phyloP scores from a whole-genome alignment of 2,797 vertebrate species.

The Pseudotriccus pelzelni region DNA sequence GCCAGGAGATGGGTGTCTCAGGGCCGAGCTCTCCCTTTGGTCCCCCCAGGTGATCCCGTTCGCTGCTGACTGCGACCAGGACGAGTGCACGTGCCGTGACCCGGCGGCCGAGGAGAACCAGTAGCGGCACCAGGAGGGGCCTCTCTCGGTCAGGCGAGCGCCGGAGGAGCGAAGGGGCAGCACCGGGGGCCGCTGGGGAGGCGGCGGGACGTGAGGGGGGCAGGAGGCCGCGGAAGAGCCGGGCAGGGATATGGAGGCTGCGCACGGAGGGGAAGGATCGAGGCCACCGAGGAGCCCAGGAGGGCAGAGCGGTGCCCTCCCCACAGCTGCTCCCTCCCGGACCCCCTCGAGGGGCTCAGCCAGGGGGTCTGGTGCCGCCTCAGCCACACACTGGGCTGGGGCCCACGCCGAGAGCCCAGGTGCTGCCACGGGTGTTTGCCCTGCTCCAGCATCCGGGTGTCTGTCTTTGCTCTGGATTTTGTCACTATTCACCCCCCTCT shows the following conservation, averaged over 20 bases:
- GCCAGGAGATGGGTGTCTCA: too few relatives aligned
- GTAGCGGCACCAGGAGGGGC: conserved; percentile 31
- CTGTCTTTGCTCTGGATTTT: conserved; percentile 31
- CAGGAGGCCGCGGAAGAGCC: not conserved
- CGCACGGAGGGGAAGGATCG: accelerated
- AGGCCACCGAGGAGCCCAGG: not conserved
- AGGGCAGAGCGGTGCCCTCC: not conserved
- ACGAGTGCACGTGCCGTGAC: conserved; percentile 95
- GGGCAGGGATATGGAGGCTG: not conserved
- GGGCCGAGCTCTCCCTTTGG: not conserved
- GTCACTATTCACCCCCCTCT: conserved; percentile 45
- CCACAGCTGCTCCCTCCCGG: not conserved
- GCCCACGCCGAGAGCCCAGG: not conserved
- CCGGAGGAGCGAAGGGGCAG: not conserved
- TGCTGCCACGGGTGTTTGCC: not conserved
- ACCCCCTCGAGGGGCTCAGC: not conserved
- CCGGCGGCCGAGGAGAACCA: conserved; percentile 94
- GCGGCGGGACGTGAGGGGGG: not conserved
- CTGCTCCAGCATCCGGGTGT: not conserved
- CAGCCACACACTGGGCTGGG: not conserved
- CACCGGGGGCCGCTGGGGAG: not conserved
- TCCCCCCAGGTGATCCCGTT: conserved; percentile 90
- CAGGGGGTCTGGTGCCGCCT: not conserved
- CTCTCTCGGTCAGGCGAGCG: not conserved
- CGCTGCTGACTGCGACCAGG: conserved; percentile 90